A percentile compares a stretch with the other conserved stretches of the same genome.
Conservation (phyloP, 2,113 vertebrate species). For the Acrocephalus arundinaceus region DNA sequence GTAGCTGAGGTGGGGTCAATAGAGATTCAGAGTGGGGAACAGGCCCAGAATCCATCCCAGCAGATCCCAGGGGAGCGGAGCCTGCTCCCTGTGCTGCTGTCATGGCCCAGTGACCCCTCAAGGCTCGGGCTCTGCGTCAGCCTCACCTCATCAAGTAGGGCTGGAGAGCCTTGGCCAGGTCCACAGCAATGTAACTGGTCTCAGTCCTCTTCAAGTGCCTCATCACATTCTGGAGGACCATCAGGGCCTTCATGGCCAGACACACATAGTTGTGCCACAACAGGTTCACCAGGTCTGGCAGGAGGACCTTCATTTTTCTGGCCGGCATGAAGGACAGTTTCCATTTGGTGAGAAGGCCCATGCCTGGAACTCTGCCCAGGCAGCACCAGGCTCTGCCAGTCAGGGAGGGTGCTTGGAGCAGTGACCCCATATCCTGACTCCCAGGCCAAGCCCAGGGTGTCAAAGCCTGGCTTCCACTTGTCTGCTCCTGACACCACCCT, state of each 20-base stretch:
- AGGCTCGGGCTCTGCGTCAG: no score
- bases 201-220: background rate
- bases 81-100: background rate
- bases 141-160: background rate
- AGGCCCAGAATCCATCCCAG: background rate
- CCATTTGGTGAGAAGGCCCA: no score
- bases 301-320: no score
- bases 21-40: background rate
- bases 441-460: no score
- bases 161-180: background rate
- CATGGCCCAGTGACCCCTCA: background rate
- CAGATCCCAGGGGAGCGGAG: background rate
- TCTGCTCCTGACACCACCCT: background rate
- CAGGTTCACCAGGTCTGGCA: no score
- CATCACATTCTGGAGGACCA: background rate
- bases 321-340: no score
- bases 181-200: background rate
- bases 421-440: background rate
- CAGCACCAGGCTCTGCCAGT: no score
- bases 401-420: background rate
- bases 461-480: no score
- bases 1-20: no score
- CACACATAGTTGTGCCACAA: background rate
- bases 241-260: background rate
- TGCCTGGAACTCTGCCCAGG: background rate